Evolutionary conservation across 2,888 invertebrate species (phyloP), one percentile per base, ranked within the genome.

Genomic region (Campoplex nolae): DNA sequence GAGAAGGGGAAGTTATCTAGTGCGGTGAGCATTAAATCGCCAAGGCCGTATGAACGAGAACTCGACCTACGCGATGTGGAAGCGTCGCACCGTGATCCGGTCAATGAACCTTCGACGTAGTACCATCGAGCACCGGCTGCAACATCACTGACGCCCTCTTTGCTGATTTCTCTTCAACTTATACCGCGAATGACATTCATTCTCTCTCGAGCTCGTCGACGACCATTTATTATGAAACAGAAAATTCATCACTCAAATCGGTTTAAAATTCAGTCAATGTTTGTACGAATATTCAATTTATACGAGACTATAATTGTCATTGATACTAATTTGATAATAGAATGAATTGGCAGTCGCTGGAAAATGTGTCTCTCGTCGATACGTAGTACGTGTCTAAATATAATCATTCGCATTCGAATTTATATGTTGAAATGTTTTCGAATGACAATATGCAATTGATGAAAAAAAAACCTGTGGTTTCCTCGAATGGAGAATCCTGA

Each of bases 1-100:
- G 90, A 90, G 91, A 91, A 68, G 85, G 83, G 88, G 92, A 92
- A 93, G 92, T 93, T 94, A 94, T 94, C 93, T 93, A 92, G 93
- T 92, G 93, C 93, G 85, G 80, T 92, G 92, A 91, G 92, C 93
- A 93, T 93, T 93, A 93, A 94, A 94, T 94, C 91, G 93, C 93
- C 94, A 94, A 93, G 93, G 93, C 92, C 93, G 91, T 84, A 89
- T 90, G 90, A 90, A 90, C 90, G 91, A 92, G 92, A 88, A 90
- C 76, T 84, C 86, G 56, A 67, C 70, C 74, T 68, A 35, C 62
- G 88, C 90, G 89, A 90, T 86, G 89, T 90, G 92, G 91, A 91
- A 92, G 74, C 79, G 92, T 93, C 93, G 90, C 92, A 92, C 90
- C 45, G 23, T 91, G 91, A 75, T 76, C 70, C 65, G 94, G 94